These are phyloP conservation scores for Colinus virginianus DNA, from an alignment of 2,113 vertebrate species.

Conservation along the genomic window DNA sequence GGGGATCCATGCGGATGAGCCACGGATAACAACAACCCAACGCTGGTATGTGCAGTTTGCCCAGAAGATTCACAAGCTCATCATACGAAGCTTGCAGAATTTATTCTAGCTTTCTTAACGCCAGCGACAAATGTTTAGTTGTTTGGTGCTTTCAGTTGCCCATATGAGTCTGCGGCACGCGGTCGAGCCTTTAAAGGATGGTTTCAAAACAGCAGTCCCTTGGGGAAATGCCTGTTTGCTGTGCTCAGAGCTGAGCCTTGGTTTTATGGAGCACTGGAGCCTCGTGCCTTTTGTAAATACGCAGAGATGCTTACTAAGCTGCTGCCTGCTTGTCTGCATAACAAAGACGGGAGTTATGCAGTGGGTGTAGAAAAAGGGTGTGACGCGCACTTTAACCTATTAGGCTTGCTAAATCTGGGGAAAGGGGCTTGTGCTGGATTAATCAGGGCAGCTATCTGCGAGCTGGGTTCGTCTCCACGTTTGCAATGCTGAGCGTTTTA, in stretches of 20 bases:
- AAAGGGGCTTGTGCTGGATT: neutral
- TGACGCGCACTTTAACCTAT: constrained; percentile 25
- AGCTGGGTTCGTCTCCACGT: neutral
- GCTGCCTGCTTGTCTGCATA: constrained; percentile 35
- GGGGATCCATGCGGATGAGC: neutral
- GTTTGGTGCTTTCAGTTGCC: constrained; percentile 40
- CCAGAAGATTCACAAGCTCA: neutral
- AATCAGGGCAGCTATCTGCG: neutral
- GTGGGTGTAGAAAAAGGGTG: constrained; percentile 39
- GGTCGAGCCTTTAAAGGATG: neutral
- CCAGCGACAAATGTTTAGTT: neutral
- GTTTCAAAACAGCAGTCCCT: constrained; percentile 4
- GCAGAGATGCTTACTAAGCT: constrained; percentile 42
- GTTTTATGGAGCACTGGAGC: constrained; percentile 39
- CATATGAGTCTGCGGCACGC: neutral
- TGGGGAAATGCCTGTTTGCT: constrained; percentile 16
- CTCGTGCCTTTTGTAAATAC: constrained; percentile 44
- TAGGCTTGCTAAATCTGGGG: constrained; percentile 22
- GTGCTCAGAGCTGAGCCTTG: neutral
- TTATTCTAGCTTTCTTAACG: neutral
- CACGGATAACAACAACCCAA: neutral
- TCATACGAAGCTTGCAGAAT: neutral
- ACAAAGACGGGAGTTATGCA: neutral
- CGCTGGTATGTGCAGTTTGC: neutral
- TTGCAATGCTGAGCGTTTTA: neutral